These are phyloP conservation scores for Episyrphus balteatus DNA, from an alignment of 1,140 invertebrate species.

Conservation along the genomic window DNA sequence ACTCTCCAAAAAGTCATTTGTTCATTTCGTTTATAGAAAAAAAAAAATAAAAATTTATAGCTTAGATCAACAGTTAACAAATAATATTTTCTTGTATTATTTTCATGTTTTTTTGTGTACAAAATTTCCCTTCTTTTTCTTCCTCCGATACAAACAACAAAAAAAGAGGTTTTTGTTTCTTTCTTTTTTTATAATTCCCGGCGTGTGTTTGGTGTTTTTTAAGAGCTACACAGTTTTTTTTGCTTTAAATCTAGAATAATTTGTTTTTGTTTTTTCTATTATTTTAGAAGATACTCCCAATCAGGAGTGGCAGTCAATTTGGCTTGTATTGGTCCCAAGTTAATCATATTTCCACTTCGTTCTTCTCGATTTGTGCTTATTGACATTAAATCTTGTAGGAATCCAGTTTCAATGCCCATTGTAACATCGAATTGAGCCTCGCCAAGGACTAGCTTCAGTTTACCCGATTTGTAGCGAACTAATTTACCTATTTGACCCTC, in stretches of 20 bases:
- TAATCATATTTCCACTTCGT: constrained; percentile 35
- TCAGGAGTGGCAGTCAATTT: constrained; percentile 35
- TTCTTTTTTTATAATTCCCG: too few species aligned
- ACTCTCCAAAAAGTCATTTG: too few species aligned
- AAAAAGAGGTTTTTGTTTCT: too few species aligned
- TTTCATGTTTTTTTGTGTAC: too few species aligned
- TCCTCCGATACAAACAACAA: too few species aligned
- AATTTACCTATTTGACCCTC: constrained; percentile 48
- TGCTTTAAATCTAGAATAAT: background rate
- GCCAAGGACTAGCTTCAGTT: constrained; percentile 41
- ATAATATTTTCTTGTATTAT: too few species aligned
- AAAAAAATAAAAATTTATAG: constrained; percentile 6
- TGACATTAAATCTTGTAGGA: constrained; percentile 36
- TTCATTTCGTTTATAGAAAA: constrained; percentile 12
- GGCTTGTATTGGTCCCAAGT: constrained; percentile 32
- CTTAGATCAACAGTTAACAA: background rate
- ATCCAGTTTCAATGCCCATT: constrained; percentile 35
- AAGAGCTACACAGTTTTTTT: background rate
- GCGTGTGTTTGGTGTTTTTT: too few species aligned
- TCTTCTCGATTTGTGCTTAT: constrained; percentile 27
- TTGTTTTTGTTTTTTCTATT: background rate
- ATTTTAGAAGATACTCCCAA: constrained; percentile 32
- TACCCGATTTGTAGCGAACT: constrained; percentile 42
- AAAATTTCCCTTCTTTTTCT: too few species aligned
- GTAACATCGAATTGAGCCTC: constrained; percentile 43